phyloP scores from a whole-genome alignment of 2,888 invertebrate species.

The Machimus rusticus region DNA sequence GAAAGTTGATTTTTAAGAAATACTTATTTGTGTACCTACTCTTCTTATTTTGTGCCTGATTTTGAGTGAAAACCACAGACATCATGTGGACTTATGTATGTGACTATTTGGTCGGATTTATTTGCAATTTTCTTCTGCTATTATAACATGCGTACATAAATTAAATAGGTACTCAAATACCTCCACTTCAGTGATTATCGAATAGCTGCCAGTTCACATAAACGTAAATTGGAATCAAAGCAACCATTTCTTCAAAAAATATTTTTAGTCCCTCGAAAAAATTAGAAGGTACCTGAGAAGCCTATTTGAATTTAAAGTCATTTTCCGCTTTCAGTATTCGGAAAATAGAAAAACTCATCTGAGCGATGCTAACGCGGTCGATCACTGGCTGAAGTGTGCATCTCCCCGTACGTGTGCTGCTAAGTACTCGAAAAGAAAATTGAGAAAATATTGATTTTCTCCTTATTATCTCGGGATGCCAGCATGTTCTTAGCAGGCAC shows the following conservation, averaged over 20 bases:
- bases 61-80: too few relatives aligned
- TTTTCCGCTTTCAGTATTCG: background rate
- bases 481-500: background rate
- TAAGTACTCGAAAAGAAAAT: conserved; percentile 1
- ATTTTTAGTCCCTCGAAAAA: background rate
- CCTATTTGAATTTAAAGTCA: conserved; percentile 3
- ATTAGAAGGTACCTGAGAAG: background rate
- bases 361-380: background rate
- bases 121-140: too few relatives aligned
- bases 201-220: background rate
- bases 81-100: too few relatives aligned
- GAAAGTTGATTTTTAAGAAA: too few relatives aligned
- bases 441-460: conserved; percentile 21
- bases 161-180: background rate
- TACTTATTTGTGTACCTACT: too few relatives aligned
- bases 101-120: too few relatives aligned
- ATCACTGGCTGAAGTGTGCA: background rate
- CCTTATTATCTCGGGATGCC: conserved; percentile 17
- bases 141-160: too few relatives aligned
- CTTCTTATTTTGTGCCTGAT: too few relatives aligned
- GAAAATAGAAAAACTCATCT: background rate
- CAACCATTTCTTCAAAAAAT: background rate
- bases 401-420: background rate
- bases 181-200: background rate
- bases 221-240: background rate